Percentiles rank a stretch among this genome's conserved stretches.
Evolutionary conservation across 2,797 vertebrate species (phyloP).

Genomic region (Artibeus lituratus): DNA sequence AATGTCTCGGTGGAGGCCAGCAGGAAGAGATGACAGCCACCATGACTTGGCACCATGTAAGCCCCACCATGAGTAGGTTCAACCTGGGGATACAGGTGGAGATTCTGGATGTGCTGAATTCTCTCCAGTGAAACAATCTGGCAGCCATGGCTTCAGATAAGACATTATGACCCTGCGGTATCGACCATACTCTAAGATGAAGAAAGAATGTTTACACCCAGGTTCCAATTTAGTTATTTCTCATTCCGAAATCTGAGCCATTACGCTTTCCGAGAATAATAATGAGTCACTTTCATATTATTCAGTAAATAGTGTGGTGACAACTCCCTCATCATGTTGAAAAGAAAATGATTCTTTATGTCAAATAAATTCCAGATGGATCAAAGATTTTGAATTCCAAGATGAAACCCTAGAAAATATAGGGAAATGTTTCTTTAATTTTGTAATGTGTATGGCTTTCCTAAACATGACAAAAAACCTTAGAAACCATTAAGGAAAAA

Average conservation of each 20-base stretch:
- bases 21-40: neutral
- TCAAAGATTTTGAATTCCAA: slow-evolving; percentile 63
- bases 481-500: slow-evolving; percentile 27
- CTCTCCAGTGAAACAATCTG: neutral
- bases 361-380: slow-evolving; percentile 65
- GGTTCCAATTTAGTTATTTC: neutral
- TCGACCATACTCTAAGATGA: neutral
- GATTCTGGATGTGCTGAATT: neutral
- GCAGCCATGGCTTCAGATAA: neutral
- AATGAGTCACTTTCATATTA: slow-evolving; percentile 42
- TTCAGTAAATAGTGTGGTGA: slow-evolving; percentile 43
- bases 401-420: slow-evolving; percentile 59
- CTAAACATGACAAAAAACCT: slow-evolving; percentile 35
- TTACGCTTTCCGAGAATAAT: slow-evolving; percentile 1
- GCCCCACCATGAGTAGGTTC: neutral
- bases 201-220: neutral
- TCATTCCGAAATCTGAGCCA: slow-evolving; percentile 21
- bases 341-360: slow-evolving; percentile 48
- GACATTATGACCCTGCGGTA: neutral
- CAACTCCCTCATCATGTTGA: slow-evolving; percentile 56
- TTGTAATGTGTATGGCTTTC: slow-evolving; percentile 54
- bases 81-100: neutral
- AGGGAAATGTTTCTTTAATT: slow-evolving; percentile 60
- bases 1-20: neutral
- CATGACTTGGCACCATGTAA: neutral